A percentile compares a stretch with the other conserved stretches of the same genome.
Evolutionary conservation across 2,113 vertebrate genomes (phyloP).

Genomic region (Jacana jacana): DNA sequence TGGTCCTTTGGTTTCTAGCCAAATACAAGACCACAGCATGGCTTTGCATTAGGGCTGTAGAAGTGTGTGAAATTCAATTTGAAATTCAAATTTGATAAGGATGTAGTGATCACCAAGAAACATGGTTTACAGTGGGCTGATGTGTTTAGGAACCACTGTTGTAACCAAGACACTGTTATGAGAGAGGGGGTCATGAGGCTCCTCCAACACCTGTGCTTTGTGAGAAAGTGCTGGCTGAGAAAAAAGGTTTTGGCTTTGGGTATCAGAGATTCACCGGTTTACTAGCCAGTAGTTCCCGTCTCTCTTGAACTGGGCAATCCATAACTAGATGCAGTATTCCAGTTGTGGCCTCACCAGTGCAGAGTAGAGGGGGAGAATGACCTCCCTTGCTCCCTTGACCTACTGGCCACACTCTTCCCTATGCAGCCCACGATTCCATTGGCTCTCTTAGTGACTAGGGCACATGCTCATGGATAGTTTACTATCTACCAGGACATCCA

Average conservation of each 20-base stretch:
- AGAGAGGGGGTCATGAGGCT: background rate
- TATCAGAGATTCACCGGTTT: background rate
- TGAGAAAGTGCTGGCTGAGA: background rate
- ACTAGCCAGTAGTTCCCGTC: background rate
- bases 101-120: background rate
- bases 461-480: too few relatives aligned
- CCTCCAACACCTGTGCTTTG: background rate
- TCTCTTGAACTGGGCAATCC: too few relatives aligned
- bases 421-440: too few relatives aligned
- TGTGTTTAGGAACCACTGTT: background rate
- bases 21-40: background rate
- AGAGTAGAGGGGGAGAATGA: too few relatives aligned
- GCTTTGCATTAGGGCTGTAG: background rate
- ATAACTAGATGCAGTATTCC: too few relatives aligned
- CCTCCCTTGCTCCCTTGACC: too few relatives aligned
- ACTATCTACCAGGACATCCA: too few relatives aligned
- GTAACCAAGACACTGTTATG: background rate
- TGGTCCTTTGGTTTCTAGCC: background rate
- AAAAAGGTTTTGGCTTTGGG: background rate
- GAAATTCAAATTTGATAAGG: background rate
- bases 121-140: background rate
- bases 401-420: too few relatives aligned
- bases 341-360: too few relatives aligned
- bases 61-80: too few relatives aligned
- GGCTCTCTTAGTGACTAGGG: too few relatives aligned